Evolutionary conservation across 2,888 invertebrate genomes (phyloP).

Genomic region (Pantelozetes paolii): DNA sequence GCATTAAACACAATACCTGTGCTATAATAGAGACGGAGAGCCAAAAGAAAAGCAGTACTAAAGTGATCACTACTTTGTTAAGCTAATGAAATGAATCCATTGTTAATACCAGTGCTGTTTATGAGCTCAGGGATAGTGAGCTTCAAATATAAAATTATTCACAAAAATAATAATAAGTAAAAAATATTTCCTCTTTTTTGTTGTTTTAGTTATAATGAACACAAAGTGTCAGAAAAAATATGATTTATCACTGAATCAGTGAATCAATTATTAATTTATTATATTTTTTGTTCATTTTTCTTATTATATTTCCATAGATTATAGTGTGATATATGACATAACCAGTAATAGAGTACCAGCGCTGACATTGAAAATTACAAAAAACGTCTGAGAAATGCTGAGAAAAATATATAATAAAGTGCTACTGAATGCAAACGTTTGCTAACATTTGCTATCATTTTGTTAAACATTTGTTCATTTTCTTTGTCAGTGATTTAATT

Average conservation of each 20-base stretch:
- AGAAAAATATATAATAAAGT: too few species aligned
- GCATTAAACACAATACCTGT: slow-evolving; percentile 2
- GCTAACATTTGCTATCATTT: slow-evolving; percentile 7
- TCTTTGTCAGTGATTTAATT: slow-evolving; percentile 13
- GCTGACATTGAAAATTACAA: slow-evolving; percentile 18
- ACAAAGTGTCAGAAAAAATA: slow-evolving; percentile 32
- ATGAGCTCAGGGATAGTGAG: background rate
- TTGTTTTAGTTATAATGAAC: slow-evolving; percentile 11
- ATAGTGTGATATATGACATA: slow-evolving; percentile 33
- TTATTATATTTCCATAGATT: background rate
- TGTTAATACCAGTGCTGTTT: background rate
- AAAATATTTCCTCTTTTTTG: slow-evolving; percentile 26
- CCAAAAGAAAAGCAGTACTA: background rate
- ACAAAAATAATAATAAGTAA: background rate
- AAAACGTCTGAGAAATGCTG: background rate
- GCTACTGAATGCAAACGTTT: too few species aligned
- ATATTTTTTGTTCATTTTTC: background rate
- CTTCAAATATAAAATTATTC: background rate
- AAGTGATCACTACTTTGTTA: slow-evolving; percentile 22
- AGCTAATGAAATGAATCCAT: slow-evolving; percentile 13
- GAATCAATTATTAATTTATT: slow-evolving; percentile 18
- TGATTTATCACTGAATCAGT: slow-evolving; percentile 21
- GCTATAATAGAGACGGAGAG: background rate
- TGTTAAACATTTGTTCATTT: background rate
- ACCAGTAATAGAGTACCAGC: background rate